Base-by-base conservation (phyloP, 2,113 vertebrate species). In the Gadus macrocephalus region DNA sequence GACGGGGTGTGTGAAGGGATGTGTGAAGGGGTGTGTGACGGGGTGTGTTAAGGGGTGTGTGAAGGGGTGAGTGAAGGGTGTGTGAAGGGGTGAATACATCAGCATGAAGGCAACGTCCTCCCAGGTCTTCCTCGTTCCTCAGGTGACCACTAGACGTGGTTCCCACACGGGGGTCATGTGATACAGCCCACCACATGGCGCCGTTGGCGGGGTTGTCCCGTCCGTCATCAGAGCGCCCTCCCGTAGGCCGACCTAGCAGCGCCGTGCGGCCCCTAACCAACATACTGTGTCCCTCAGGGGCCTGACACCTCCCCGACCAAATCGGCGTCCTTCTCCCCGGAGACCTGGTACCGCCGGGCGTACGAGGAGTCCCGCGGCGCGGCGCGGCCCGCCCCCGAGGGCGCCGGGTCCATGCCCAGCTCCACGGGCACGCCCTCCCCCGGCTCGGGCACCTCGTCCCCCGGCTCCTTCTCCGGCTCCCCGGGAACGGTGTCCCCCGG, bases 391-490 rank as follows among this genome's bases (percentile, higher is more conserved):
- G 87, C 93, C 20, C 96, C 96, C 0, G 96, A 98, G 87, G 96
- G 96, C 76, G 95, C 96, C 0, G 96, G 96, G 49, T 97, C 96
- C 22, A 94, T 94, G 70, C 94, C 95, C 19, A 95, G 96, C 81
- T 98, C 96, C 49, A 97, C 95, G 0, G 96, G 96, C 56, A 94
- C 94, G 4, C 94, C 95, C 1, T 97, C 96, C 20, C 96, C 96
- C 0, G 95, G 96, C 69, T 98, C 96, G 4, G 96, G 95, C 67
- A 98, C 95, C 61, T 96, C 96, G 25, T 98, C 96, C 20, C 96
- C 96, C 1, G 94, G 95, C 15, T 98, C 96, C 68, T 96, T 97
- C 89, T 90, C 91, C 12, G 95, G 95, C 15, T 97, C 96, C 1
- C 95, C 95, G 0, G 95, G 96, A 16, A 95, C 96, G 53, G 91